A percentile compares a stretch with the other conserved stretches of the same genome.
Evolutionary conservation across 2,797 vertebrate genomes (phyloP).

Genomic region (Xenopus petersii): DNA sequence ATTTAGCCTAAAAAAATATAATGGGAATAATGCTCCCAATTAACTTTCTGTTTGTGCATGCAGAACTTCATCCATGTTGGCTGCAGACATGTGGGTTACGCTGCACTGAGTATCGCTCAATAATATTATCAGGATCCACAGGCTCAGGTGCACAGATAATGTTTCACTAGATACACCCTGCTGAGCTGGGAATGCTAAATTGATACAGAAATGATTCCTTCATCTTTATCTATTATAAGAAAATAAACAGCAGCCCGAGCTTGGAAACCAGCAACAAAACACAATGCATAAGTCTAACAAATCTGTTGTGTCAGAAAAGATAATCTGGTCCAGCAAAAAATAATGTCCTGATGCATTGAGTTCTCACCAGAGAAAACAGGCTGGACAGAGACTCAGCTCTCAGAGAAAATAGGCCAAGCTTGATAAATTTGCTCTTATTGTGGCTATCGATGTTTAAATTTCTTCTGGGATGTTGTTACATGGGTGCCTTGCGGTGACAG

Average conservation of each 20-base stretch:
- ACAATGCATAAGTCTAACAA: constrained; percentile 74
- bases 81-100: neutral
- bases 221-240: constrained; percentile 43
- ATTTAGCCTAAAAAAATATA: neutral
- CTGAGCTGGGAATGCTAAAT: constrained; percentile 31
- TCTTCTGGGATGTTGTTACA: constrained; percentile 87
- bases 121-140: constrained; percentile 17
- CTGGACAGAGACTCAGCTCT: constrained; percentile 69
- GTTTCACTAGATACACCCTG: constrained; percentile 22
- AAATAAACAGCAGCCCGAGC: constrained; percentile 34
- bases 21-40: neutral
- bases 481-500: constrained; percentile 84
- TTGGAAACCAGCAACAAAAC: constrained; percentile 48
- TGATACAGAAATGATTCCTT: constrained; percentile 40
- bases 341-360: constrained; percentile 84
- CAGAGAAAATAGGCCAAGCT: constrained; percentile 70
- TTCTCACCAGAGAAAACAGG: constrained; percentile 72
- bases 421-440: constrained; percentile 89
- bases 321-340: constrained; percentile 79
- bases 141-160: constrained; percentile 35
- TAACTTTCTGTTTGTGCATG: neutral
- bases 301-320: constrained; percentile 84
- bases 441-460: constrained; percentile 89
- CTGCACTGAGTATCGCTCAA: constrained; percentile 19
- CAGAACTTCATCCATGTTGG: neutral